Percentiles rank a stretch among this genome's conserved stretches.
Evolutionary conservation across 2,888 invertebrate genomes (phyloP).

Genomic region (Onthophagus sagittarius): DNA sequence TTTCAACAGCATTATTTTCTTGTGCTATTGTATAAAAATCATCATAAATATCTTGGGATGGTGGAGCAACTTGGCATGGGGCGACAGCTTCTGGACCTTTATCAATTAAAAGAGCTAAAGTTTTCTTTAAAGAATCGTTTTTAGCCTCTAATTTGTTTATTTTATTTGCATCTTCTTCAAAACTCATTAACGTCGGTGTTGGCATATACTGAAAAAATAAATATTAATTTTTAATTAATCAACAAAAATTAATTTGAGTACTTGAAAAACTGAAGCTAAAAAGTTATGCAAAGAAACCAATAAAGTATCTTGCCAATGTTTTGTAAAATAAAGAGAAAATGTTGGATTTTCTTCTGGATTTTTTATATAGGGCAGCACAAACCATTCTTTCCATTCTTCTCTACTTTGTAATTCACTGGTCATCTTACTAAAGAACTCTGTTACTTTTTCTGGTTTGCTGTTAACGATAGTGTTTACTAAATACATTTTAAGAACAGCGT

Average conservation of each 20-base stretch:
- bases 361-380: slow-evolving; percentile 87
- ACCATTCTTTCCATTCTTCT: slow-evolving; percentile 96
- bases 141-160: slow-evolving; percentile 82
- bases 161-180: slow-evolving; percentile 79
- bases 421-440: slow-evolving; percentile 86
- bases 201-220: slow-evolving; percentile 69
- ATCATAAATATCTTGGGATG: slow-evolving; percentile 73
- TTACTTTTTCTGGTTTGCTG: slow-evolving; percentile 78
- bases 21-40: slow-evolving; percentile 89
- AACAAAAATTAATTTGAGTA: slow-evolving; percentile 35
- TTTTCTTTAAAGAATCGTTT: slow-evolving; percentile 65
- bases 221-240: not conserved
- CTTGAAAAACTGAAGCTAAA: slow-evolving; percentile 80
- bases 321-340: slow-evolving; percentile 85
- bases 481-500: slow-evolving; percentile 83
- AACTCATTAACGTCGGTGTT: slow-evolving; percentile 78
- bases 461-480: slow-evolving; percentile 81
- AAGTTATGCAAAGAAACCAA: slow-evolving; percentile 89
- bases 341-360: slow-evolving; percentile 87
- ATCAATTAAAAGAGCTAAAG: slow-evolving; percentile 53
- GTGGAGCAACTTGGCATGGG: slow-evolving; percentile 64
- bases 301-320: slow-evolving; percentile 94
- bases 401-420: slow-evolving; percentile 83
- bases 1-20: slow-evolving; percentile 59
- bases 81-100: slow-evolving; percentile 49